Conservation (phyloP, 2,888 invertebrate genomes). For the Tenthredo scrophulariae region DNA sequence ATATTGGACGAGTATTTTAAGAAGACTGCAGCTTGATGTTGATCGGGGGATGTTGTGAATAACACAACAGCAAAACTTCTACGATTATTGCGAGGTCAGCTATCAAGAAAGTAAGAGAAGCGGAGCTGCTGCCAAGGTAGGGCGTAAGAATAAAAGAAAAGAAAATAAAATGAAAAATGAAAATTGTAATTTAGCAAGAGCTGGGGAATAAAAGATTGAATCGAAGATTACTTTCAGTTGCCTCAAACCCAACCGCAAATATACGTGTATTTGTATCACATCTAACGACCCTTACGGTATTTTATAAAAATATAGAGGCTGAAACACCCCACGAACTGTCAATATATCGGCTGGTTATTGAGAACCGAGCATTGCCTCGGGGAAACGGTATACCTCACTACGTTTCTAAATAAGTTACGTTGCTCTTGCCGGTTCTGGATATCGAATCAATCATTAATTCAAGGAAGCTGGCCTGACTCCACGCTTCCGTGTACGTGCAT, state of each 20-base stretch:
- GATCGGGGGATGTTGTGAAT: not conserved
- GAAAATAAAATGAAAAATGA: constrained; percentile 15
- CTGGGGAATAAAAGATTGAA: constrained; percentile 4
- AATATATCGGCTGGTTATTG: not conserved
- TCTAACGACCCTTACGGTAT: not conserved
- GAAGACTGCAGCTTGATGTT: not conserved
- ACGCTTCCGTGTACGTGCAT: not conserved
- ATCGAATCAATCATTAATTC: constrained; percentile 42
- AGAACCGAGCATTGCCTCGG: not conserved
- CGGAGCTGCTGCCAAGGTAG: not conserved
- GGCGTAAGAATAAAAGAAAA: not conserved
- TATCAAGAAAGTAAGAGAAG: not conserved
- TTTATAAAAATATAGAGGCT: not conserved
- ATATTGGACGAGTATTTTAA: not conserved
- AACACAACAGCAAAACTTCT: not conserved
- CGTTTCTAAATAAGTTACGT: constrained; percentile 34
- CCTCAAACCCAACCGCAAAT: not conserved
- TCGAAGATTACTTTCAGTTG: constrained; percentile 23
- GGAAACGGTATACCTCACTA: not conserved
- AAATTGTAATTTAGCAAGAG: constrained; percentile 20
- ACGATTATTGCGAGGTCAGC: constrained; percentile 20
- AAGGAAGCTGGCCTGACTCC: constrained; percentile 6
- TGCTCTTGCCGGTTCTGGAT: not conserved
- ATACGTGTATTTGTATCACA: not conserved
- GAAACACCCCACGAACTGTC: not conserved